A percentile compares a stretch with the other conserved stretches of the same genome.
Evolutionary conservation across 2,797 vertebrate species (phyloP).

Genomic region (Petrocephalus sullivani): DNA sequence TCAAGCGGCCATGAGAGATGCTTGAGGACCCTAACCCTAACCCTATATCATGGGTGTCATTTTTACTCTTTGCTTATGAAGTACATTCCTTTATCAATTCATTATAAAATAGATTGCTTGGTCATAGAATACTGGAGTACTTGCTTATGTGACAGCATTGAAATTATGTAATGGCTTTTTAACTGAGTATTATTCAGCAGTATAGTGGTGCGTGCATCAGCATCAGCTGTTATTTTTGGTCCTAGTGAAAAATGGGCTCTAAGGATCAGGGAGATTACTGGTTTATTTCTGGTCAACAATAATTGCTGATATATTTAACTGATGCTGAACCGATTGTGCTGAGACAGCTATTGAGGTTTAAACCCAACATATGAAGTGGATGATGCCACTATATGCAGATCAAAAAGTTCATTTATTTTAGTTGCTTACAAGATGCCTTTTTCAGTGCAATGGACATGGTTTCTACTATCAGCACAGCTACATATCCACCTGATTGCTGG

Average conservation of each 20-base stretch:
- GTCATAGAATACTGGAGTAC: not conserved
- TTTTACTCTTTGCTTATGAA: not conserved
- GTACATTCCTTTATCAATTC: not conserved
- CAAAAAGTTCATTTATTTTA: not conserved
- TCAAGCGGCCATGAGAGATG: not conserved
- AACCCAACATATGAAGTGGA: not conserved
- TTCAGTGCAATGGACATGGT: not conserved
- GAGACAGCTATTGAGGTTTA: not conserved
- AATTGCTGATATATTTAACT: not conserved
- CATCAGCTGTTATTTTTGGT: not conserved
- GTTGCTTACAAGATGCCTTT: not conserved
- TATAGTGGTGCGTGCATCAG: not conserved
- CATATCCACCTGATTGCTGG: not conserved
- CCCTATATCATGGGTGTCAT: not conserved
- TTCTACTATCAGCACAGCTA: not conserved
- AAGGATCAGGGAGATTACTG: not conserved
- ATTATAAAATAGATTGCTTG: not conserved
- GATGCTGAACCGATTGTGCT: not conserved
- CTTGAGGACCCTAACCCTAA: not conserved
- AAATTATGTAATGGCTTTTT: not conserved
- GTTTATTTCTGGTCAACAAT: not conserved
- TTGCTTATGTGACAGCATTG: not conserved
- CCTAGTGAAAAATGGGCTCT: not conserved
- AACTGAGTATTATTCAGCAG: not conserved
- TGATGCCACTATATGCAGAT: not conserved